Evolutionary conservation across 1,140 invertebrate species (phyloP).

Genomic region (Patella vulgata): DNA sequence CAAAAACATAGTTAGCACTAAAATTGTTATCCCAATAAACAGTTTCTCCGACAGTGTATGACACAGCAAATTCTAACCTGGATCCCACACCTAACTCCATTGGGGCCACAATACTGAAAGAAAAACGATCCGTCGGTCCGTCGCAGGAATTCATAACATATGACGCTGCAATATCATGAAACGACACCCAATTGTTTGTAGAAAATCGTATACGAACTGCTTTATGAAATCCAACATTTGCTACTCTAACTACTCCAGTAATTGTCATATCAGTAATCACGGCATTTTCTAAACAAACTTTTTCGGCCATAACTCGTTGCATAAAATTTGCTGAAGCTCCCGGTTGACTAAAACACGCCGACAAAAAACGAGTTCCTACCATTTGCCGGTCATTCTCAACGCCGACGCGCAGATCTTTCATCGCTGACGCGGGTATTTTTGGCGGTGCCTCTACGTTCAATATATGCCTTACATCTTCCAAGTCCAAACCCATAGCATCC

Average conservation of each 20-base stretch:
- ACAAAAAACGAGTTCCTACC: conserved; percentile 65
- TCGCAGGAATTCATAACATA: conserved; percentile 91
- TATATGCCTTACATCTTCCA: conserved; percentile 82
- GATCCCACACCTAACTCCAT: conserved; percentile 75
- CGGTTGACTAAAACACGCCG: conserved; percentile 86
- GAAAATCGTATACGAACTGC: conserved; percentile 87
- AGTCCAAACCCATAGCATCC: conserved; percentile 90
- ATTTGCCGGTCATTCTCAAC: conserved; percentile 41
- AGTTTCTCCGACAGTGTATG: conserved; percentile 80
- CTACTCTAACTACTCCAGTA: conserved; percentile 85
- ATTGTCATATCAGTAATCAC: conserved; percentile 74
- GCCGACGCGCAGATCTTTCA: conserved; percentile 54
- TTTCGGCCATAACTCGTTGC: conserved; percentile 76
- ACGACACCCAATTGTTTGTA: conserved; percentile 85
- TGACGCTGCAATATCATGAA: conserved; percentile 78
- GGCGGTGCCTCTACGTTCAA: conserved; percentile 62
- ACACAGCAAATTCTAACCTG: conserved; percentile 82
- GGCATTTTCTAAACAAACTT: conserved; percentile 86
- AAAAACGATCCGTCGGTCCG: conserved; percentile 85
- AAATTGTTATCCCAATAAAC: conserved; percentile 91
- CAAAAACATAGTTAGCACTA: conserved; percentile 79
- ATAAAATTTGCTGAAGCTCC: conserved; percentile 80
- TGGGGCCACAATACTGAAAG: conserved; percentile 79
- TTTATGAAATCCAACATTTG: conserved; percentile 93
- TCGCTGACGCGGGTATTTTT: conserved; percentile 62